Conservation (phyloP, 1,140 invertebrate species). For the Forficula auricularia region DNA sequence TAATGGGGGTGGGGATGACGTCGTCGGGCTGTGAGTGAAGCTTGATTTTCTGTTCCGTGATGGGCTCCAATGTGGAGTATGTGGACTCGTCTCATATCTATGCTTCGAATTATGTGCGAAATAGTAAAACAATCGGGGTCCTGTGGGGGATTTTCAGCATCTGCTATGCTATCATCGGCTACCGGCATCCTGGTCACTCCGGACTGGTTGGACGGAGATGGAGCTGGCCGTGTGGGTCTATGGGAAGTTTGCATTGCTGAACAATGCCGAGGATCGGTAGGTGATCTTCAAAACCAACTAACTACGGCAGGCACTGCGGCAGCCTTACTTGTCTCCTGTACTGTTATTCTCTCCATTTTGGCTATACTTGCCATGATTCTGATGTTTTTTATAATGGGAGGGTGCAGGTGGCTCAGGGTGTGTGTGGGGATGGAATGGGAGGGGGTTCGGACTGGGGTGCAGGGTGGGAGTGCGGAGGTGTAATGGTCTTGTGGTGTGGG, state of each 20-base stretch:
- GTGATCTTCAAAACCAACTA: constrained; percentile 65
- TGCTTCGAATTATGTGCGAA: constrained; percentile 82
- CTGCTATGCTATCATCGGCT: constrained; percentile 88
- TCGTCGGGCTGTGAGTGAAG: too few species aligned
- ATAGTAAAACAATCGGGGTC: constrained; percentile 90
- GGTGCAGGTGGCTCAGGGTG: too few species aligned
- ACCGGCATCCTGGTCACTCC: constrained; percentile 89
- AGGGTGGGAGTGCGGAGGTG: too few species aligned
- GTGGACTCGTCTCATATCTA: constrained; percentile 76
- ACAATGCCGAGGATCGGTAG: constrained; percentile 63
- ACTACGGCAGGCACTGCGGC: constrained; percentile 63
- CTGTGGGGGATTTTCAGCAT: constrained; percentile 93
- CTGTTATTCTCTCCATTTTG: constrained; percentile 66
- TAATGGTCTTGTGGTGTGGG: too few species aligned
- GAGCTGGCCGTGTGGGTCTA: constrained; percentile 76
- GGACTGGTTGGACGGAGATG: constrained; percentile 79
- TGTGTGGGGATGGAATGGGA: too few species aligned
- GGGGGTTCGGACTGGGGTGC: too few species aligned
- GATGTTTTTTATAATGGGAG: too few species aligned
- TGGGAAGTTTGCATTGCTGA: constrained; percentile 52
- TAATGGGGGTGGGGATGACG: too few species aligned
- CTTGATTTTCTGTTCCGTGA: too few species aligned
- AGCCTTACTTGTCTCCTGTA: constrained; percentile 71
- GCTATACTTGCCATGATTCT: constrained; percentile 76
- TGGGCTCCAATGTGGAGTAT: constrained; percentile 81